Percentiles rank a stretch among this genome's conserved stretches.
phyloP scores from a whole-genome alignment of 2,888 invertebrate genomes.

The Sarcophaga subvicina region DNA sequence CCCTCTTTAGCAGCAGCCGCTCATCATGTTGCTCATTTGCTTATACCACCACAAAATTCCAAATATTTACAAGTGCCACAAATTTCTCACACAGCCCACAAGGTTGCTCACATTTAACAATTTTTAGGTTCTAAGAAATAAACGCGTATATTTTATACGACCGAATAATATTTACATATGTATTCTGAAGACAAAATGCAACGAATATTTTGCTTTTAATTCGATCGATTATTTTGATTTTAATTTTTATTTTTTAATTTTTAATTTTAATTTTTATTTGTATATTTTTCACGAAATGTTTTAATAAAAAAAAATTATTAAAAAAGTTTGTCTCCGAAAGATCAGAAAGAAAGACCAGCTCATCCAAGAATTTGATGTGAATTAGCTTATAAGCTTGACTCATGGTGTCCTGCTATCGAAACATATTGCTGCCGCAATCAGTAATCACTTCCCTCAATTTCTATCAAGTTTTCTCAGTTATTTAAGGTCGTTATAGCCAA shows the following conservation, averaged over 20 bases:
- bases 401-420: too few species aligned
- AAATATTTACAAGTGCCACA: slow-evolving; percentile 77
- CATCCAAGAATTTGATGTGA: too few species aligned
- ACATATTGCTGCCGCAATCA: too few species aligned
- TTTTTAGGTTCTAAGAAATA: slow-evolving; percentile 10
- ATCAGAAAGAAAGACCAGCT: too few species aligned
- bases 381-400: too few species aligned
- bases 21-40: slow-evolving; percentile 75
- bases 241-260: slow-evolving; percentile 31
- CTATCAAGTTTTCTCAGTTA: too few species aligned
- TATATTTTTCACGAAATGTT: too few species aligned
- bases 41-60: slow-evolving; percentile 78
- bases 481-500: too few species aligned
- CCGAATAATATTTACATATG: slow-evolving; percentile 37
- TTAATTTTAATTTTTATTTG: slow-evolving; percentile 34
- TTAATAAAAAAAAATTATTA: too few species aligned
- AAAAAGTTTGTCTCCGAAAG: too few species aligned
- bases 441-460: too few species aligned
- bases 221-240: slow-evolving; percentile 23
- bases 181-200: slow-evolving; percentile 28
- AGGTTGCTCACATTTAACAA: slow-evolving; percentile 74
- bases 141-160: slow-evolving; percentile 9
- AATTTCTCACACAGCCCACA: slow-evolving; percentile 71
- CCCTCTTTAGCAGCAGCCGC: slow-evolving; percentile 45
- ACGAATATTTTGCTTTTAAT: slow-evolving; percentile 35